Evolutionary conservation across 1,140 invertebrate species (phyloP).

Genomic region (Heliothis virescens): DNA sequence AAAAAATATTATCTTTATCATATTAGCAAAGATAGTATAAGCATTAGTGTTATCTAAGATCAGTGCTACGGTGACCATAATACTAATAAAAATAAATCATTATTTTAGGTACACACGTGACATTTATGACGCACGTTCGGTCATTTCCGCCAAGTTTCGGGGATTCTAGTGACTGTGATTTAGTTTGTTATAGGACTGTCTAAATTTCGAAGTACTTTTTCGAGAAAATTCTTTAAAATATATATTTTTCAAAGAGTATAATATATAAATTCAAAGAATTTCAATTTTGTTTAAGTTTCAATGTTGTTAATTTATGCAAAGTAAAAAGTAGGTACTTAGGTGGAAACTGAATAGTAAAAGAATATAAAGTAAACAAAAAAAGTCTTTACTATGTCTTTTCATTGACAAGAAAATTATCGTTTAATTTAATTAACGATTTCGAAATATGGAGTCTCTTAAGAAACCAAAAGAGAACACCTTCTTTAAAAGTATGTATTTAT

Average conservation of each 20-base stretch:
- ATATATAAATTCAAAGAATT: too few species aligned
- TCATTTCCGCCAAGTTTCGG: constrained; percentile 58
- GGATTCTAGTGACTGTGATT: constrained; percentile 46
- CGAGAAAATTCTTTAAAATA: neutral
- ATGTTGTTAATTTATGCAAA: too few species aligned
- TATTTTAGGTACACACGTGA: constrained; percentile 45
- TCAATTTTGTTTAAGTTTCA: too few species aligned
- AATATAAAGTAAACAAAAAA: too few species aligned
- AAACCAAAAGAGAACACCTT: too few species aligned
- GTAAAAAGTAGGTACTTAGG: too few species aligned
- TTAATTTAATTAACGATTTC: too few species aligned
- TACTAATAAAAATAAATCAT: constrained; percentile 42
- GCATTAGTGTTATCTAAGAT: constrained; percentile 30
- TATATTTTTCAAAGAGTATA: too few species aligned
- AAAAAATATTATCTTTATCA: neutral
- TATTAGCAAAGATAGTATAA: neutral
- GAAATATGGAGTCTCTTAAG: too few species aligned
- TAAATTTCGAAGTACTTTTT: neutral
- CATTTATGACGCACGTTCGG: constrained; percentile 56
- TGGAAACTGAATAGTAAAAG: too few species aligned
- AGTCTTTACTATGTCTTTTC: neutral
- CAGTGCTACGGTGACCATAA: constrained; percentile 48
- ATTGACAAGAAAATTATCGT: too few species aligned
- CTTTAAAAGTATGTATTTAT: too few species aligned
- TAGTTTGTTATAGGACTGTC: neutral